phyloP scores from a whole-genome alignment of 2,113 vertebrate genomes.

The Egretta garzetta region DNA sequence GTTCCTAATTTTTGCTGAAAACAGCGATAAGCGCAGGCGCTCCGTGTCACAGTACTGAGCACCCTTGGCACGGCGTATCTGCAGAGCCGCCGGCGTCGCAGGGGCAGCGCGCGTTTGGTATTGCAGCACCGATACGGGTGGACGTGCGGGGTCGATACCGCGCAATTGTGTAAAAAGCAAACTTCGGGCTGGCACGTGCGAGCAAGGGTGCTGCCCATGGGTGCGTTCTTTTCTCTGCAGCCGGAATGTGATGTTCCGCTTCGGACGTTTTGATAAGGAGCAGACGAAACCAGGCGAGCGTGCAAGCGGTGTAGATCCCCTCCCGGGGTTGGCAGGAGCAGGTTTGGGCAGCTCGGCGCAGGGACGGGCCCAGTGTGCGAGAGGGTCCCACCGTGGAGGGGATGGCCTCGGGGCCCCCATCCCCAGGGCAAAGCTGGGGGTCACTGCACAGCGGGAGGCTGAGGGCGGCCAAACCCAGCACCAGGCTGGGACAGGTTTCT shows the following conservation, averaged over 20 bases:
- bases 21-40: accelerated
- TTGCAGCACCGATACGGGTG: accelerated
- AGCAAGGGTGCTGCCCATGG: accelerated
- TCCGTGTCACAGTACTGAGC: accelerated
- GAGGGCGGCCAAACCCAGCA: accelerated
- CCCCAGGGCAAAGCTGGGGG: neutral
- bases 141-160: accelerated
- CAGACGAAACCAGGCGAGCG: accelerated
- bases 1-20: neutral
- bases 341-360: neutral
- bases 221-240: accelerated
- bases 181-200: accelerated
- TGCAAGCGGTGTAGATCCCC: accelerated
- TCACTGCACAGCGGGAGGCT: accelerated
- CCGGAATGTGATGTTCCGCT: neutral
- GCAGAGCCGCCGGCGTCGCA: accelerated
- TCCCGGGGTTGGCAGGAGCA: accelerated
- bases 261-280: neutral
- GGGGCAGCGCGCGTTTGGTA: accelerated
- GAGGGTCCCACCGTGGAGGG: accelerated
- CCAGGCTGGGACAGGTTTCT: neutral
- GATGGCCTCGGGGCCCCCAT: neutral
- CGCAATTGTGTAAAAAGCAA: accelerated
- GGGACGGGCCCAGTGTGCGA: accelerated
- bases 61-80: neutral